These are phyloP conservation scores for Forficula auricularia DNA, from an alignment of 1,140 invertebrate genomes.

Conservation along the genomic window DNA sequence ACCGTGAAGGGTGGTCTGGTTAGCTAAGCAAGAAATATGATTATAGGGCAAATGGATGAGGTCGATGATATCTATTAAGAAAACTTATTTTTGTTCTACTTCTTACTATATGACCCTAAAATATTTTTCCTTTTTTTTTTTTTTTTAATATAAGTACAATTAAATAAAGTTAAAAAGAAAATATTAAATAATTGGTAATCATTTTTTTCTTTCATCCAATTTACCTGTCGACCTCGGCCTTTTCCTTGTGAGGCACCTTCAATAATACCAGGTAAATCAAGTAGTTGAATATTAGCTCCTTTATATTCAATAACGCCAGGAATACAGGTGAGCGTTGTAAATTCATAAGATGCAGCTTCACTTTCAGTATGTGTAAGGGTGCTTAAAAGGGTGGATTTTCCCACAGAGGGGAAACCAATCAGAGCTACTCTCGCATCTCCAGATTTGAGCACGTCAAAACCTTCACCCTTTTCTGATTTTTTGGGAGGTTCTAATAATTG, in stretches of 20 bases:
- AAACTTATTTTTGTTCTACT: too few species aligned
- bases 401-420: constrained; percentile 93
- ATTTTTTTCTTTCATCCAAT: too few species aligned
- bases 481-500: constrained; percentile 90
- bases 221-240: constrained; percentile 63
- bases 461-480: constrained; percentile 93
- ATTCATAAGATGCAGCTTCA: constrained; percentile 94
- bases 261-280: constrained; percentile 94
- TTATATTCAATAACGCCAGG: constrained; percentile 97
- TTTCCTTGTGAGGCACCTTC: constrained; percentile 92
- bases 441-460: constrained; percentile 98
- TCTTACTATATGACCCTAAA: too few species aligned
- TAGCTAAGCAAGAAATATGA: too few species aligned
- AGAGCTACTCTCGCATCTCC: constrained; percentile 96
- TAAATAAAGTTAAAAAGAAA: too few species aligned
- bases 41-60: too few species aligned
- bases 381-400: constrained; percentile 87
- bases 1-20: too few species aligned
- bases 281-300: constrained; percentile 93
- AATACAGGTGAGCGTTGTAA: constrained; percentile 98
- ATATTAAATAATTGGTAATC: too few species aligned
- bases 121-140: too few species aligned
- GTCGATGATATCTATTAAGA: too few species aligned
- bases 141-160: too few species aligned
- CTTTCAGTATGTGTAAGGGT: constrained; percentile 88